Evolutionary conservation across 2,113 vertebrate genomes (phyloP).

Genomic region (Cyanocitta stelleri): DNA sequence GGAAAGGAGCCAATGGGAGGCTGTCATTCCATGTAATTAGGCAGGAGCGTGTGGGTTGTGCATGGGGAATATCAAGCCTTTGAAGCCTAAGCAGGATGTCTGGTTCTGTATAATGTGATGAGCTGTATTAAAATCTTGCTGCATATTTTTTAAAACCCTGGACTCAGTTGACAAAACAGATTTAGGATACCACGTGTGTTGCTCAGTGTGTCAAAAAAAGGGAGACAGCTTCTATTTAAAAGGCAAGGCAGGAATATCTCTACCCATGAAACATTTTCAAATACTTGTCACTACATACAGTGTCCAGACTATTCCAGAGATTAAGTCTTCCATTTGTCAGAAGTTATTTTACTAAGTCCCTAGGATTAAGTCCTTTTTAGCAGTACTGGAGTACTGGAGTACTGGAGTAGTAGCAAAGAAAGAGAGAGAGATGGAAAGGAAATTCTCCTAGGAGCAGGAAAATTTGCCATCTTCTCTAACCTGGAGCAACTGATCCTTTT

Average conservation of each 20-base stretch:
- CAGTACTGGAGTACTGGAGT: background rate
- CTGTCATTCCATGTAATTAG: background rate
- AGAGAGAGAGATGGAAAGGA: background rate
- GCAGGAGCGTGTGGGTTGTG: slow-evolving; percentile 1
- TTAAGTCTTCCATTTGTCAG: background rate
- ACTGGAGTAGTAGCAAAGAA: background rate
- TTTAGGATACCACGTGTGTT: background rate
- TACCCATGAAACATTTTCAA: background rate
- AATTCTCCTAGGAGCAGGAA: background rate
- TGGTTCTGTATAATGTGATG: slow-evolving; percentile 1
- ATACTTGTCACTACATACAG: background rate
- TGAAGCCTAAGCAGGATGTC: slow-evolving; percentile 20
- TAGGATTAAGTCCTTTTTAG: background rate
- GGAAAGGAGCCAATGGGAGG: background rate
- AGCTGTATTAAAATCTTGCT: slow-evolving; percentile 13
- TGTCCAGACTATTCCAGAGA: background rate
- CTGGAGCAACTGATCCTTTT: background rate
- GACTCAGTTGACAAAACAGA: background rate
- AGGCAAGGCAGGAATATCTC: background rate
- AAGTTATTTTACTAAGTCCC: background rate
- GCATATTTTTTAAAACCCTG: background rate
- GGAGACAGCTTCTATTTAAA: background rate
- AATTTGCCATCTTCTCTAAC: background rate
- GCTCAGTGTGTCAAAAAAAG: background rate
- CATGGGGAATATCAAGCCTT: background rate